Evolutionary conservation across 2,113 vertebrate genomes (phyloP).

Genomic region (Salvelinus sp.): DNA sequence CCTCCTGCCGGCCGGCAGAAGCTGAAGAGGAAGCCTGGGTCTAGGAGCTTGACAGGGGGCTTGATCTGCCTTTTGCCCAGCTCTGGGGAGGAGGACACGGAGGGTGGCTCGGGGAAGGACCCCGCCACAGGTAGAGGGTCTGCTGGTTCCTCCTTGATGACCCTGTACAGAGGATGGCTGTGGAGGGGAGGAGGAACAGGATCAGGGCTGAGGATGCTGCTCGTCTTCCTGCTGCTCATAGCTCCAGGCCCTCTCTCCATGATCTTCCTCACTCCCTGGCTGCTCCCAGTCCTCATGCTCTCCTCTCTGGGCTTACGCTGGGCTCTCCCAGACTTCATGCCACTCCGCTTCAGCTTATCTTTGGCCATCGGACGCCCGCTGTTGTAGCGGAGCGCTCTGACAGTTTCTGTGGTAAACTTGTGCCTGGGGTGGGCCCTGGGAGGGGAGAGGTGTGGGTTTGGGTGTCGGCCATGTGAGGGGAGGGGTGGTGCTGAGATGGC

Average conservation of each 20-base stretch:
- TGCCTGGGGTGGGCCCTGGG: constrained; percentile 25
- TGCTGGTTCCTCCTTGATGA: constrained; percentile 77
- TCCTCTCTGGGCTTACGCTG: constrained; percentile 42
- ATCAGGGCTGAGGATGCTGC: constrained; percentile 32
- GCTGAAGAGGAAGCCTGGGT: constrained; percentile 78
- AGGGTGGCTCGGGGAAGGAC: constrained; percentile 57
- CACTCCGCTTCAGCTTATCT: constrained; percentile 37
- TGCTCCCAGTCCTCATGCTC: constrained; percentile 29
- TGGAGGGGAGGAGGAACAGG: constrained; percentile 53
- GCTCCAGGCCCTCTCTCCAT: constrained; percentile 10
- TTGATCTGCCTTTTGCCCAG: constrained; percentile 80
- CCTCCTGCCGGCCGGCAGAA: constrained; percentile 70
- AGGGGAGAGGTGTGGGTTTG: background rate
- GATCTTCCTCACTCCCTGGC: constrained; percentile 17
- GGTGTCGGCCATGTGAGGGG: background rate
- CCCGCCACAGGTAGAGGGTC: constrained; percentile 69
- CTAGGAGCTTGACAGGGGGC: constrained; percentile 77
- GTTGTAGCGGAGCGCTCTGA: constrained; percentile 61
- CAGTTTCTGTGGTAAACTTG: constrained; percentile 29
- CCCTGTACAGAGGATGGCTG: constrained; percentile 69
- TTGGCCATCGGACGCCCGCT: constrained; percentile 53
- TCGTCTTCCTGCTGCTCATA: constrained; percentile 27
- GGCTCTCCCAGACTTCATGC: constrained; percentile 24
- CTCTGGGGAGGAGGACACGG: constrained; percentile 62
- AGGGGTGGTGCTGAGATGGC: constrained; percentile 55